Evolutionary conservation across 2,888 invertebrate genomes (phyloP).

Genomic region (Carabus problematicus): DNA sequence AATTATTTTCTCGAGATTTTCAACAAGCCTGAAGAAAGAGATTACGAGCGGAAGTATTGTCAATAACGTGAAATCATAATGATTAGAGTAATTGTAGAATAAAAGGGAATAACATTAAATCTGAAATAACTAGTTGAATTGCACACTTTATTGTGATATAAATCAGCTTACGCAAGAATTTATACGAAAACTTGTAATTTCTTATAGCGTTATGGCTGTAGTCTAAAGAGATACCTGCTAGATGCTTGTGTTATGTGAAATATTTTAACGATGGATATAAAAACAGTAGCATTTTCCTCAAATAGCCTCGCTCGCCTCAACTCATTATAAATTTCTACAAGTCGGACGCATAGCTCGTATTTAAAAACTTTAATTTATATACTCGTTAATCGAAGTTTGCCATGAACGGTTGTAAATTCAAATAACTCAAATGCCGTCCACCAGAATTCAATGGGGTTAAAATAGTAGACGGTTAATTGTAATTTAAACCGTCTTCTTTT

Average conservation of each 20-base stretch:
- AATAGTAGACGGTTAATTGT: constrained; percentile 10
- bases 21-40: too few species aligned
- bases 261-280: constrained; percentile 15
- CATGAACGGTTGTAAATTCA: constrained; percentile 33
- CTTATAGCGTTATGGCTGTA: too few species aligned
- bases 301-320: background rate
- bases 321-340: constrained; percentile 7
- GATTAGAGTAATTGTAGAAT: too few species aligned
- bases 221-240: too few species aligned
- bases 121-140: too few species aligned
- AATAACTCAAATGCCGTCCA: constrained; percentile 28
- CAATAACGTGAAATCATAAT: too few species aligned
- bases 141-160: too few species aligned
- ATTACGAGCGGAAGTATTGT: too few species aligned
- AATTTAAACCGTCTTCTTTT: constrained; percentile 25
- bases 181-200: too few species aligned
- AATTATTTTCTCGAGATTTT: too few species aligned
- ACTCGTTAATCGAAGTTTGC: constrained; percentile 33
- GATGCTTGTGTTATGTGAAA: background rate
- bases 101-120: too few species aligned
- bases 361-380: constrained; percentile 38
- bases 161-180: too few species aligned
- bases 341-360: background rate
- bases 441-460: constrained; percentile 9
- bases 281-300: constrained; percentile 10